Conservation (phyloP, 1,140 invertebrate genomes). For the Eufriesea mexicana region DNA sequence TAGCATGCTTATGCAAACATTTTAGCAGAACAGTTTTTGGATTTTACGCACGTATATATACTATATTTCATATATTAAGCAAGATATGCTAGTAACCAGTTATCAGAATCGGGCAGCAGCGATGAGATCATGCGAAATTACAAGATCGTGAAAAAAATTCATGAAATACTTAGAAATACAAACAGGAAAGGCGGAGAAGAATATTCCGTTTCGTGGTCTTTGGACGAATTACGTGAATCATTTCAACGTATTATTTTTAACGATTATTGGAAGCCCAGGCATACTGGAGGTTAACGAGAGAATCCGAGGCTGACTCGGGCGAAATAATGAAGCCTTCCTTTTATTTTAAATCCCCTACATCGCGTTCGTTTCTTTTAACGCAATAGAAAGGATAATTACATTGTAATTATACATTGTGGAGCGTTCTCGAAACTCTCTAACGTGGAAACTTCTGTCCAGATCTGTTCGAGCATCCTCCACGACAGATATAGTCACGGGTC, state of each 20-base stretch:
- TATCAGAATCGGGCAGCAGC: conserved; percentile 46
- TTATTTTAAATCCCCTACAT: background rate
- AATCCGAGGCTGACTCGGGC: background rate
- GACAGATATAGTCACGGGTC: conserved; percentile 25
- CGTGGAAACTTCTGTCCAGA: conserved; percentile 22
- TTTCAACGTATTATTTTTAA: background rate
- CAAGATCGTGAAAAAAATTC: conserved; percentile 1
- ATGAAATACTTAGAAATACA: conserved; percentile 14
- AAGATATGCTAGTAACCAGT: conserved; percentile 50
- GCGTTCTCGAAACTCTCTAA: conserved; percentile 12
- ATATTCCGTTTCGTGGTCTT: background rate
- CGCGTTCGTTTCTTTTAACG: background rate
- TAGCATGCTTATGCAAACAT: conserved; percentile 47
- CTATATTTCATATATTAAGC: too few relatives aligned
- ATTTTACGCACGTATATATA: conserved; percentile 43
- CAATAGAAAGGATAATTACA: conserved; percentile 27
- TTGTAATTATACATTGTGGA: conserved; percentile 24
- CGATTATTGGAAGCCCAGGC: background rate
- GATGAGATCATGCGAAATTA: conserved; percentile 41
- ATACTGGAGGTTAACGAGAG: background rate
- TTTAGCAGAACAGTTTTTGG: conserved; percentile 49
- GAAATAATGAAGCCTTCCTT: background rate
- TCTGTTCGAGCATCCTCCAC: conserved; percentile 22
- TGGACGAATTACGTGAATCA: background rate
- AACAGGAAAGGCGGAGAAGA: background rate